phyloP scores from a whole-genome alignment of 2,888 invertebrate species.

The Patella pellucida region DNA sequence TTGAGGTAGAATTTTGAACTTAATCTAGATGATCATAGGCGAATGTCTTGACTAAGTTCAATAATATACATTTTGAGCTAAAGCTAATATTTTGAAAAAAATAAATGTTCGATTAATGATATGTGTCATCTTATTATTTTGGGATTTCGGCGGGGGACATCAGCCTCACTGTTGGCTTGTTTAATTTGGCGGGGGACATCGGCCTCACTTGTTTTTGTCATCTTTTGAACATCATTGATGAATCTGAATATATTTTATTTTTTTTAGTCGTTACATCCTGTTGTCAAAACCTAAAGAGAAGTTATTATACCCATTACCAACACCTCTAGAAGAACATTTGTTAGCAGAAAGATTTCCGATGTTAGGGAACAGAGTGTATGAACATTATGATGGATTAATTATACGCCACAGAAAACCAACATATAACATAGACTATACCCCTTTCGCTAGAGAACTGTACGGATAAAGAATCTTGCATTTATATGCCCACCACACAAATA shows the following conservation, averaged over 20 bases:
- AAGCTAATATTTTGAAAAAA: too few species aligned
- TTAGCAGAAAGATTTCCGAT: constrained; percentile 57
- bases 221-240: background rate
- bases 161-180: too few species aligned
- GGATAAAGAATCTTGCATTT: background rate
- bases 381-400: constrained; percentile 29
- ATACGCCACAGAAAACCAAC: constrained; percentile 22
- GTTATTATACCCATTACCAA: constrained; percentile 45
- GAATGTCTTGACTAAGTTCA: too few species aligned
- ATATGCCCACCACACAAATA: too few species aligned
- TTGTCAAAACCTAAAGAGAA: constrained; percentile 52
- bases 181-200: too few species aligned
- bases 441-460: constrained; percentile 21
- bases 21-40: too few species aligned
- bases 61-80: too few species aligned
- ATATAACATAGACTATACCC: constrained; percentile 35
- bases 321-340: constrained; percentile 61
- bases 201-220: too few species aligned
- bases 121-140: too few species aligned
- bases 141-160: too few species aligned
- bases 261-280: constrained; percentile 59
- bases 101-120: too few species aligned
- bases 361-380: constrained; percentile 47
- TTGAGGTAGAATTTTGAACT: too few species aligned
- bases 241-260: background rate